phyloP scores from a whole-genome alignment of 2,113 vertebrate species.

The Vicugna pacos region DNA sequence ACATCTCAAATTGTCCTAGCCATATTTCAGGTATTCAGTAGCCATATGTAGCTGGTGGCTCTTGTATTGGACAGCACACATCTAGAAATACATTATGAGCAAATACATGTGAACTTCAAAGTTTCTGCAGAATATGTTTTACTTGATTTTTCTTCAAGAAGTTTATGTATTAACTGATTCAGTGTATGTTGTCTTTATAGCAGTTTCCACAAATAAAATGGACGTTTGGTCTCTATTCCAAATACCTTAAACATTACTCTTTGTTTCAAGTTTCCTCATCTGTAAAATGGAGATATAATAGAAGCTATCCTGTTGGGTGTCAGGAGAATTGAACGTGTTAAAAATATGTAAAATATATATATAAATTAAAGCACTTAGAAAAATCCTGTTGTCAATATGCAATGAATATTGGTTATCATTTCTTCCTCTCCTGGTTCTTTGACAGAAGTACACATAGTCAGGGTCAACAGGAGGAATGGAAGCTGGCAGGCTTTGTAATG shows the following conservation, averaged over 20 bases:
- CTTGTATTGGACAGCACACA: neutral
- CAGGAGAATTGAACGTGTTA: slow-evolving; percentile 5
- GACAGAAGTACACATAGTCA: neutral
- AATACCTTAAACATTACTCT: neutral
- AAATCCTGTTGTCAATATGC: slow-evolving; percentile 15
- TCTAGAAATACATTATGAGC: slow-evolving; percentile 47
- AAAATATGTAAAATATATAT: neutral
- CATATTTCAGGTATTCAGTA: neutral
- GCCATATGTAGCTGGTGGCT: neutral
- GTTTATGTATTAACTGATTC: neutral
- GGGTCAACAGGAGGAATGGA: neutral
- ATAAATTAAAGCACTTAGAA: slow-evolving; percentile 29
- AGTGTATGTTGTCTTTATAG: slow-evolving; percentile 21
- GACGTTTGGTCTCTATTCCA: neutral
- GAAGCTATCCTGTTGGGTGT: neutral
- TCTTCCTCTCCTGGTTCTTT: slow-evolving; percentile 33
- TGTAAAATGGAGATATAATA: slow-evolving; percentile 20
- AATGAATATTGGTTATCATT: neutral
- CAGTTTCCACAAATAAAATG: slow-evolving; percentile 27
- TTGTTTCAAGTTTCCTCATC: slow-evolving; percentile 34
- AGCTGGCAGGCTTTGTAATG: slow-evolving; percentile 29
- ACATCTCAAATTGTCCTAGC: neutral
- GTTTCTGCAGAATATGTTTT: slow-evolving; percentile 30
- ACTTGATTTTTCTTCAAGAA: slow-evolving; percentile 1
- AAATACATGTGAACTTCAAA: neutral